Conservation (phyloP, 37 sponge, comb jelly and placozoan species). For the Bolinopsis microptera region DNA sequence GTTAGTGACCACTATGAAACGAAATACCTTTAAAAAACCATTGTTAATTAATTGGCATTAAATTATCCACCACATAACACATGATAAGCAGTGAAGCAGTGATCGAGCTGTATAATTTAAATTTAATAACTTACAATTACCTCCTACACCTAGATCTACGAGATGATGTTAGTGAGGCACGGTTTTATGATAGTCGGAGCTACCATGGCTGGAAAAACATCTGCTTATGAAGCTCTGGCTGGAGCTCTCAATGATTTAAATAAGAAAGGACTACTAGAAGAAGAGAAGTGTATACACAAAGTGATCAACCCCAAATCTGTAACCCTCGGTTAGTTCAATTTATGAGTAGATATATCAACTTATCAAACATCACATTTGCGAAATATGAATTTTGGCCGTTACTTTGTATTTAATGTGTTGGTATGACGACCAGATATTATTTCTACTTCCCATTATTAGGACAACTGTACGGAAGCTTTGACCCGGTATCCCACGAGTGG, state of each 20-base stretch:
- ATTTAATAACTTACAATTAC: too few relatives aligned
- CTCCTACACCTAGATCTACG: slow-evolving; percentile 78
- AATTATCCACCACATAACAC: too few relatives aligned
- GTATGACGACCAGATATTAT: not conserved
- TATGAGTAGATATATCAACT: too few relatives aligned
- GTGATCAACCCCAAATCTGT: slow-evolving; percentile 93
- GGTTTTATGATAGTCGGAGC: slow-evolving; percentile 99
- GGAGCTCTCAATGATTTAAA: slow-evolving; percentile 86
- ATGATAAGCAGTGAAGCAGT: too few relatives aligned
- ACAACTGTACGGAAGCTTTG: slow-evolving; percentile 93
- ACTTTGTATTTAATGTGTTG: not conserved
- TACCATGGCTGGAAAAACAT: slow-evolving; percentile 92
- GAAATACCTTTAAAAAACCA: too few relatives aligned
- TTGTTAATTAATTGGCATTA: too few relatives aligned
- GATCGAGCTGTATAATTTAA: too few relatives aligned
- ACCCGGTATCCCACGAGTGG: slow-evolving; percentile 98
- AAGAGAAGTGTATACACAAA: slow-evolving; percentile 73
- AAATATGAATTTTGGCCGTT: not conserved
- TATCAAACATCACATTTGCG: not conserved
- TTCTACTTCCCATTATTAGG: not conserved
- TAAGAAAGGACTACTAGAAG: slow-evolving; percentile 87
- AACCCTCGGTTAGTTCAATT: slow-evolving; percentile 73
- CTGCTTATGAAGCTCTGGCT: slow-evolving; percentile 91
- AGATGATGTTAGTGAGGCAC: slow-evolving; percentile 99
- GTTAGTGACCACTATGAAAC: too few relatives aligned